Base-by-base conservation (phyloP, 2,888 invertebrate genomes). In the Macaria liturata region DNA sequence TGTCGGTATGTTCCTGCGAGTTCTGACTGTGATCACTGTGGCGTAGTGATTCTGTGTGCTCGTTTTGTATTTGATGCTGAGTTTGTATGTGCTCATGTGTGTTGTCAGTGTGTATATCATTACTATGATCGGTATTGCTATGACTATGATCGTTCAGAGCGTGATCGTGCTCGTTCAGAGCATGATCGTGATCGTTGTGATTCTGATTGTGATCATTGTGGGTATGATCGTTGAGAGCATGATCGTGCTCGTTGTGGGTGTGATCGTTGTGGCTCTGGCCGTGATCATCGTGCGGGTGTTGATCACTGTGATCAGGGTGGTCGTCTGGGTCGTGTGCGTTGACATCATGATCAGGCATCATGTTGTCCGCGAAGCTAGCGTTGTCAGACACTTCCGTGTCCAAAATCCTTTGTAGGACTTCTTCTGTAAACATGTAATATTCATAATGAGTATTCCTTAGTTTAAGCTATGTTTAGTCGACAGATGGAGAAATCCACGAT, bases 341-440 rank as follows among this genome's bases (percentile, higher is more conserved):
- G 32, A 47, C 49, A 8, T 53, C 47, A 20, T 63, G 31, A 43
- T 75, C 75, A 0, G 71, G 64, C 31, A 84, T 75, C 2, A 84
- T 78, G 62, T 56, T 72, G 37, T 80, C 79, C 0, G 73, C 45
- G 69, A 78, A 83, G 61, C 66, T 3, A 53, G 59, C 66, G 30
- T 49, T 61, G 49, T 66, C 60, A 0, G 75, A 71, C 0, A 84
- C 85, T 44, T 89, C 86, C 0, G 70, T 70, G 20, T 91, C 88
- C 58, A 92, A 78, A 61, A 91, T 88, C 9, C 86, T 69, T 65
- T 88, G 89, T 1, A 91, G 75, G 0, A 85, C 83, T 69, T 92
- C 92, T 66, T 91, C 91, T 92, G 70, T 48, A 37, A 37, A 3
- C 20, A 20, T 20, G 2, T 20, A 1, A 20, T 2, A 20, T 20